These are phyloP conservation scores for Helleia helle DNA, from an alignment of 2,888 invertebrate species.

Conservation along the genomic window DNA sequence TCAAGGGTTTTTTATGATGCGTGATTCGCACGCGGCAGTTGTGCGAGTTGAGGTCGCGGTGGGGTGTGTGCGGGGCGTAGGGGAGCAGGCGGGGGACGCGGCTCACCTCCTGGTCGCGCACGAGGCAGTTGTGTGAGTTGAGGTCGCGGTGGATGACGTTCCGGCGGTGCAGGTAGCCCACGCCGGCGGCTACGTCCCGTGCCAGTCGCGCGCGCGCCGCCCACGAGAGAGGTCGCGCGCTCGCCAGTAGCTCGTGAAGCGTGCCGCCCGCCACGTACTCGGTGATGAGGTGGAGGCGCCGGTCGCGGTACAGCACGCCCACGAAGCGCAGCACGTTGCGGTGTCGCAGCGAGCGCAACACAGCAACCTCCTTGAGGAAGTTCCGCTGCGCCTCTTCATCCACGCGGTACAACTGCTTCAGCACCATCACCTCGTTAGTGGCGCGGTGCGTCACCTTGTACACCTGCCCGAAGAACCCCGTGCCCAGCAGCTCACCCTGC, in stretches of 20 bases:
- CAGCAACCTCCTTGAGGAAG: constrained; percentile 96
- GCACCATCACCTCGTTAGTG: constrained; percentile 95
- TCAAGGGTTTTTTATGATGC: no score
- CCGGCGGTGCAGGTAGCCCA: constrained; percentile 95
- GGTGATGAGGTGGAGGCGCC: constrained; percentile 91
- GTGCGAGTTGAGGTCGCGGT: constrained; percentile 95
- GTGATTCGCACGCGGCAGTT: constrained; percentile 81
- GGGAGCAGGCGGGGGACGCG: no score
- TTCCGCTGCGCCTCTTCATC: constrained; percentile 96
- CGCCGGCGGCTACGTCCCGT: constrained; percentile 93
- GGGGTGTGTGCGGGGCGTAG: constrained; percentile 95
- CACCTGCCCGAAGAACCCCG: constrained; percentile 96
- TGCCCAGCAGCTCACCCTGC: constrained; percentile 90
- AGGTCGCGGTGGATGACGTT: constrained; percentile 96
- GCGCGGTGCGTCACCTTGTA: constrained; percentile 92
- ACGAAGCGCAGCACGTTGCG: constrained; percentile 93
- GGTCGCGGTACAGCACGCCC: constrained; percentile 94
- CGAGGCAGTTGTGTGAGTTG: constrained; percentile 91
- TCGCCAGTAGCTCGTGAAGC: constrained; percentile 86
- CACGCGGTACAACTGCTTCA: constrained; percentile 93
- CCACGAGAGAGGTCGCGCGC: constrained; percentile 84
- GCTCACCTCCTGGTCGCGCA: constrained; percentile 1
- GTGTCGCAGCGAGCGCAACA: constrained; percentile 90
- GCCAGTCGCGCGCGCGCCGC: constrained; percentile 87
- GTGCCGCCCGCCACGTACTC: constrained; percentile 96